Conservation (phyloP, 2,113 vertebrate genomes). For the Neogale vison region DNA sequence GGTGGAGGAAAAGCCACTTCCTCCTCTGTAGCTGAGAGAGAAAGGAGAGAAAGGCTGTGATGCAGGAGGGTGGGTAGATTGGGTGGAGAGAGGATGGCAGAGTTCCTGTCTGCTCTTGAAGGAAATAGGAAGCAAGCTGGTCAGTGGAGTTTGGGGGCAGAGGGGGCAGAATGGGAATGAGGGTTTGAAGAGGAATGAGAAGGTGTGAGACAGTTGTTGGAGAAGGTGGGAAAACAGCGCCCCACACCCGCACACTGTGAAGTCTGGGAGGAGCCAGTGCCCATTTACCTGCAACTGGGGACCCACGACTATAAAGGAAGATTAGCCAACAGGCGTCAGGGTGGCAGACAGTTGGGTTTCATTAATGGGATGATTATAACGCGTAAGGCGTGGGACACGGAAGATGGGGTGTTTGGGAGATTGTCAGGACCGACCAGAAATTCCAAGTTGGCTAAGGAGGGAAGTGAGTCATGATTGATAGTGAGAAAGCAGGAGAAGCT, state of each 20-base stretch:
- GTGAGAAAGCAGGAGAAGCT: neutral
- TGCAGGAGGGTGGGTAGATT: neutral
- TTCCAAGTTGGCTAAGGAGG: neutral
- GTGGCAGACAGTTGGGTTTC: neutral
- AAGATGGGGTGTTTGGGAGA: neutral
- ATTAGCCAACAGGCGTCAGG: neutral
- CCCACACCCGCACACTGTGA: no score
- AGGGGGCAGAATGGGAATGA: neutral
- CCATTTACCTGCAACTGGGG: neutral
- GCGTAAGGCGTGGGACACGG: no score
- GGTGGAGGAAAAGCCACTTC: neutral
- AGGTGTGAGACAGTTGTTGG: neutral
- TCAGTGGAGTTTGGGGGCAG: neutral
- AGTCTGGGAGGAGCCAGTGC: neutral
- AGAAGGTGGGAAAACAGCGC: neutral
- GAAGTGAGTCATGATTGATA: neutral
- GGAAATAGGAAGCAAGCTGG: neutral
- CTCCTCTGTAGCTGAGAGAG: neutral
- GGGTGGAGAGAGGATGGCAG: neutral
- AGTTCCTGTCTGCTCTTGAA: neutral
- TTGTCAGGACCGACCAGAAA: neutral
- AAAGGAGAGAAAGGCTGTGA: neutral
- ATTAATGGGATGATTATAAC: neutral
- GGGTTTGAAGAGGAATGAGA: neutral
- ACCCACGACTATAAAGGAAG: neutral